Base-by-base conservation (phyloP, 2,113 vertebrate genomes). In the Melospiza georgiana region DNA sequence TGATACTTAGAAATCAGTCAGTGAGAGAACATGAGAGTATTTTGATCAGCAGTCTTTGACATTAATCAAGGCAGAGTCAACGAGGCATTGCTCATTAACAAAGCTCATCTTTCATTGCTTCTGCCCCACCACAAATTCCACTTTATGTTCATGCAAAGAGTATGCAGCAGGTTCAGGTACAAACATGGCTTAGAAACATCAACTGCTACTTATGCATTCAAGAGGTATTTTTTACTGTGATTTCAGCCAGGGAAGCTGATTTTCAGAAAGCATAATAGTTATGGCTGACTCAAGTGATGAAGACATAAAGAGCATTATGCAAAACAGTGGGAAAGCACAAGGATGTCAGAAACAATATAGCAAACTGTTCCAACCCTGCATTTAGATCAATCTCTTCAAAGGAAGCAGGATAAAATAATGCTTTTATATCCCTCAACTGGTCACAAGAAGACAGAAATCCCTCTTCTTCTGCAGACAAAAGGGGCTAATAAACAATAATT, bases 21-120 rank as follows among this genome's bases (percentile, higher is more conserved):
- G 35, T 43, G 63, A 72, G 22, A 65, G 39, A 77, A 90, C 27
- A 83, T n/a, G 24, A 90, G 43, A 58, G 12, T 67, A 87, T 93
- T 87, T 89, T 88, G 46, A 95, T 74, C 46, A 77, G 39, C 52
- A 88, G 22, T 49, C 71, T 94, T 91, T 86, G 76, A 90, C 79
- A 92, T 59, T 80, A 93, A 86, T 91, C 79, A 94, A 62, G 33
- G 15, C 33, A 83, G 87, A 95, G 44, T 77, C 85, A 80, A 51
- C 21, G 82, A 93, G 63, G 55, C 39, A 63, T 44, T 31, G 3
- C 74, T 90, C 55, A 58, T 85, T 93, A 87, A 67, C 28, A 93
- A 66, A 65, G 28, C 33, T 67, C 39, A 75, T 75, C 48, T 84
- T 73, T 52, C 71, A 59, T 30, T 80, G 33, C 19, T 89, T 72